Base-by-base conservation (phyloP, 2,888 invertebrate species). In the Sminthurinus aureus region DNA sequence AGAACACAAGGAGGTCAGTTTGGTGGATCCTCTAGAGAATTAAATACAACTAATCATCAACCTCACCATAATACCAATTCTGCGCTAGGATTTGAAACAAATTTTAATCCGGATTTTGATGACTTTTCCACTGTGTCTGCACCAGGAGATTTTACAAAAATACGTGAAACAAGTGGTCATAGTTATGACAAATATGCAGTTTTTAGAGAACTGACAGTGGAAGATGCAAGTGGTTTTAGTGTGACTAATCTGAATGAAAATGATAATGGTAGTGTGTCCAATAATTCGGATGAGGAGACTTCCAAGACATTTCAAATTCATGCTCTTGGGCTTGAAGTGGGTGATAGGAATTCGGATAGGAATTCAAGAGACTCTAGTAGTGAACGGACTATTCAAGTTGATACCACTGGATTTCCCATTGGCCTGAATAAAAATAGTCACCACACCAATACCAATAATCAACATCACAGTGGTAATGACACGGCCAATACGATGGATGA, bases 161-260 rank as follows among this genome's bases (percentile, higher is more conserved):
- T 38, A 38, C 38, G 38, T 38, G 38, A 38, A 38, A 38, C 38
- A 38, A 38, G 1, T 20, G 20, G n/a, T 24, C 73, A 26, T 38
- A 75, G 64, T 64, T 88, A 94, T 89, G 96, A 96, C 90, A 93
- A 95, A 88, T 97, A 97, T 90, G 96, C 96, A 0, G 96, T 95
- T 0, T 96, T 97, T 89, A 92, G 96, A 85, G 96, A 97, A 91
- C 89, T 93, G 71, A 93, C 96, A 87, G 94, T 96, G 87, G 94
- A 95, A 89, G 95, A 95, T 90, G 89, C 89, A 9, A 86, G 86
- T 67, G 87, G 88, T 38, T 89, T 89, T 67, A 87, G 87, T 78
- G 20, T 77, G 8, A 2, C 50, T 12, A 24, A 85, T 0, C 91
- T 91, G 9, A 88, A 85, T 18, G 90, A 90, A 12, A 86, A 88